These are phyloP conservation scores for Gallinago nigripennis DNA, from an alignment of 2,797 vertebrate species.

Conservation along the genomic window DNA sequence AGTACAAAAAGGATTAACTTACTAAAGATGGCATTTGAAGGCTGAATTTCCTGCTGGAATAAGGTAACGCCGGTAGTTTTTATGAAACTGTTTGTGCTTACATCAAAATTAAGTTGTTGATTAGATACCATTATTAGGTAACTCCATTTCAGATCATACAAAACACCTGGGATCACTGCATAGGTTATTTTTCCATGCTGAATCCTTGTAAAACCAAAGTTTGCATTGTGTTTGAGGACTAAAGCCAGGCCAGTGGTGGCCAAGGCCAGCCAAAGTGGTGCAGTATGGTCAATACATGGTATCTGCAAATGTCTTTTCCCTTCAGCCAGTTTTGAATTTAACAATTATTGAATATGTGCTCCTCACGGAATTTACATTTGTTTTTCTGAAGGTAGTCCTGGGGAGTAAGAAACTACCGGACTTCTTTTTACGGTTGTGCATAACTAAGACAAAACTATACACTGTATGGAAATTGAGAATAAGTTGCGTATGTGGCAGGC, in stretches of 20 bases:
- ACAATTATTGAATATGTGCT: background rate
- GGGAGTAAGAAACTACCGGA: background rate
- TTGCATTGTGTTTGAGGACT: background rate
- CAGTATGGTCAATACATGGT: background rate
- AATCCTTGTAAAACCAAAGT: background rate
- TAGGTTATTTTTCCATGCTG: background rate
- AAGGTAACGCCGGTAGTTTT: background rate
- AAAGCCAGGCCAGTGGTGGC: background rate
- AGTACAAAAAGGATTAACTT: background rate
- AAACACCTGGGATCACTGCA: fast-evolving
- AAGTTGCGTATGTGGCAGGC: background rate
- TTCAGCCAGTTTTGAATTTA: background rate
- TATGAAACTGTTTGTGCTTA: background rate
- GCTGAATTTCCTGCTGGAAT: background rate
- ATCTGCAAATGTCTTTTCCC: background rate
- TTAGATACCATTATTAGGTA: background rate
- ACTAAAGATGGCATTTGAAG: background rate
- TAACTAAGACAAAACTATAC: background rate
- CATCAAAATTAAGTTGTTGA: background rate
- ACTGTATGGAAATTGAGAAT: background rate
- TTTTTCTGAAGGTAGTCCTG: background rate
- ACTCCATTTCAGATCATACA: background rate
- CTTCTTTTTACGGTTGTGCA: background rate
- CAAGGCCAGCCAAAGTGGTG: background rate
- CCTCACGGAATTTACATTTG: background rate